Evolutionary conservation across 2,797 vertebrate genomes (phyloP).

Genomic region (Poliocrania exsul): DNA sequence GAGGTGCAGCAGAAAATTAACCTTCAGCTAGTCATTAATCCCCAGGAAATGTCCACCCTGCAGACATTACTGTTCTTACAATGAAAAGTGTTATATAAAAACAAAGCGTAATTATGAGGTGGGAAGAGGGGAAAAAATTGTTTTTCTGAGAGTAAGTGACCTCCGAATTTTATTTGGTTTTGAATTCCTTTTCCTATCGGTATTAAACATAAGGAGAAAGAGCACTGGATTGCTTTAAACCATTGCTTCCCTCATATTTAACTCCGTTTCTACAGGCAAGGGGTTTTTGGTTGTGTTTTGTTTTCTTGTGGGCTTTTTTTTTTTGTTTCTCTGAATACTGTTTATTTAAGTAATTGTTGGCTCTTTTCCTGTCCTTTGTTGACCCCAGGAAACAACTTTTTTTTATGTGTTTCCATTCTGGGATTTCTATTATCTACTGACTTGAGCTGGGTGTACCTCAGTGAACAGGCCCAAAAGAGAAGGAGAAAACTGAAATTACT

Average conservation of each 20-base stretch:
- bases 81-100: not conserved
- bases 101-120: not conserved
- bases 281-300: not conserved
- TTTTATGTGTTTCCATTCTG: conserved; percentile 70
- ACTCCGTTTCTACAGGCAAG: not conserved
- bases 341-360: conserved; percentile 67
- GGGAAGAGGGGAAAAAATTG: not conserved
- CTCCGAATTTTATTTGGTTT: not conserved
- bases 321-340: conserved; percentile 37
- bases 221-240: not conserved
- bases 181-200: conserved; percentile 16
- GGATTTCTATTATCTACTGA: conserved; percentile 63
- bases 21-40: conserved; percentile 26
- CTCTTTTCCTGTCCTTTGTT: conserved; percentile 74
- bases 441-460: conserved; percentile 38
- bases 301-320: not conserved
- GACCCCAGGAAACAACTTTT: conserved; percentile 74
- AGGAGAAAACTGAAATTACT: not conserved
- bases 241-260: not conserved
- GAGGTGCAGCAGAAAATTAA: conserved; percentile 41
- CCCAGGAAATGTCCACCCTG: conserved; percentile 18
- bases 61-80: not conserved
- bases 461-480: conserved; percentile 33
- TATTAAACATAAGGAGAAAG: not conserved
- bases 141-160: not conserved